Conservation (phyloP, 2,113 vertebrate genomes). For the Amblyopsis rosae region DNA sequence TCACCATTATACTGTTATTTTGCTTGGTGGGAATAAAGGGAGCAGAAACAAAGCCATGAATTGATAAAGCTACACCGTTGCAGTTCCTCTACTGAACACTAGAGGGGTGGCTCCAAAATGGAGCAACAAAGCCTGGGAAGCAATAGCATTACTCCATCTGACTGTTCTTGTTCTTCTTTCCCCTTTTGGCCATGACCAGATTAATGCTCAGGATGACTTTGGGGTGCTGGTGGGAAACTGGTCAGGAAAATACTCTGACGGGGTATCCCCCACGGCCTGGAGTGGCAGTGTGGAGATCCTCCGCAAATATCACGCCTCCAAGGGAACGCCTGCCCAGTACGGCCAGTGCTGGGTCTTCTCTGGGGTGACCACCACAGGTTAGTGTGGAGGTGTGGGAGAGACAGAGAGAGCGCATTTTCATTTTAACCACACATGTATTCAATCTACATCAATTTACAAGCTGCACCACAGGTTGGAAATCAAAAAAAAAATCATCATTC, state of each 20-base stretch:
- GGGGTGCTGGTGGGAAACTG: slow-evolving; percentile 91
- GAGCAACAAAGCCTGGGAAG: background rate
- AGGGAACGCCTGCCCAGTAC: too few relatives aligned
- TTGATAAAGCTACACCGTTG: too few relatives aligned
- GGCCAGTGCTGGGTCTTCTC: slow-evolving; percentile 96
- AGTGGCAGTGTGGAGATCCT: slow-evolving; percentile 91
- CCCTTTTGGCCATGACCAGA: slow-evolving; percentile 60
- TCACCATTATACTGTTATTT: too few relatives aligned
- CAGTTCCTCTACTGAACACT: too few relatives aligned
- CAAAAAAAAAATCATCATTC: too few relatives aligned
- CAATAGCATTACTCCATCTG: background rate
- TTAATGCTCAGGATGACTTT: slow-evolving; percentile 88
- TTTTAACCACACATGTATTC: too few relatives aligned
- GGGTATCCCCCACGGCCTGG: slow-evolving; percentile 86
- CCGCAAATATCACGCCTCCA: too few relatives aligned
- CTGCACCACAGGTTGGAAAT: too few relatives aligned
- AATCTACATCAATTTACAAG: too few relatives aligned
- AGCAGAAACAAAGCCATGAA: too few relatives aligned
- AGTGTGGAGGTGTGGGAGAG: background rate
- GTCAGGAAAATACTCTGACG: slow-evolving; percentile 83
- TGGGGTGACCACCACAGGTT: too few relatives aligned
- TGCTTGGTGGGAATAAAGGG: too few relatives aligned
- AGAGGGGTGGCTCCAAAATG: background rate
- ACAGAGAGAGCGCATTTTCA: slow-evolving; percentile 5
- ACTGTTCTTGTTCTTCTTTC: background rate